A percentile compares a stretch with the other conserved stretches of the same genome.
These are phyloP conservation scores for Uropsilus gracilis DNA, from an alignment of 2,113 vertebrate species.

Conservation along the genomic window DNA sequence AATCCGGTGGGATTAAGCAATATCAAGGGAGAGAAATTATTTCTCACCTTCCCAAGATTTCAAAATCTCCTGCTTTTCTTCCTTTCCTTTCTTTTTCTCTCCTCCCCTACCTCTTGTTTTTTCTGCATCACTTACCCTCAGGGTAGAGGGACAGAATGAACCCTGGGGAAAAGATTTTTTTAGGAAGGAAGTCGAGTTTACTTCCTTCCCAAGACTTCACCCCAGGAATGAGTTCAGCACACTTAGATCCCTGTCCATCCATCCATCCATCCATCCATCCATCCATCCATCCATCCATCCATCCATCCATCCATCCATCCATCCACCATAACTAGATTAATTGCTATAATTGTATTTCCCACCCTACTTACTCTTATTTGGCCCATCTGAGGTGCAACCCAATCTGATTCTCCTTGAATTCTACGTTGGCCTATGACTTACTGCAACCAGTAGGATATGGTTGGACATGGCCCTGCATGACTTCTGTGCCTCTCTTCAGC, in stretches of 20 bases:
- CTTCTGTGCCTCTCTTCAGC: background rate
- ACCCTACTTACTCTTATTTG: background rate
- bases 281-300: background rate
- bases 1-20: background rate
- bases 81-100: background rate
- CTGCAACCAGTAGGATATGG: background rate
- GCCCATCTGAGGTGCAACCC: background rate
- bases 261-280: background rate
- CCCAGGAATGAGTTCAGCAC: background rate
- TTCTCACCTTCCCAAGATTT: background rate
- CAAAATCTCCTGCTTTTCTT: background rate
- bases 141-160: background rate
- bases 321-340: background rate
- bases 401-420: background rate
- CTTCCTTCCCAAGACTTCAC: background rate
- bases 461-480: background rate
- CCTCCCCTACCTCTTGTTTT: background rate
- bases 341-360: background rate
- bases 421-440: background rate
- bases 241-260: background rate
- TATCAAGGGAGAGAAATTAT: background rate
- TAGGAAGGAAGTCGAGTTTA: background rate
- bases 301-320: background rate
- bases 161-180: background rate
- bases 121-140: background rate